Percentiles rank a stretch among this genome's conserved stretches.
phyloP scores from a whole-genome alignment of 2,888 invertebrate genomes.

The Leptopilina syphax region DNA sequence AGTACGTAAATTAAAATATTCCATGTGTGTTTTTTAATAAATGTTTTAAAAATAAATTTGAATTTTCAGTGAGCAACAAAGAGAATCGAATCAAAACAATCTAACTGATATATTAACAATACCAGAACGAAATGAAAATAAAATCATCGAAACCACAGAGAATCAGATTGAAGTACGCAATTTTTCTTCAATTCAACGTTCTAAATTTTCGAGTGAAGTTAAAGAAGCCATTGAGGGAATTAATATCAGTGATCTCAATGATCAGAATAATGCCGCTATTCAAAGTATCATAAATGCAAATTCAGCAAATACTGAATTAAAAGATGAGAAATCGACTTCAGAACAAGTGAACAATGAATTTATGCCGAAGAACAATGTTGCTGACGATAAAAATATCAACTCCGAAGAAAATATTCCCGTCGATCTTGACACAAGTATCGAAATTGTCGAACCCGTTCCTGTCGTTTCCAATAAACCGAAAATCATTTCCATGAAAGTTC shows the following conservation, averaged over 20 bases:
- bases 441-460: neutral
- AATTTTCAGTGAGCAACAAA: neutral
- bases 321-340: neutral
- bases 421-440: conserved; percentile 30
- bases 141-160: neutral
- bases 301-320: conserved; percentile 35
- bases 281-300: conserved; percentile 73
- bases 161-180: no score
- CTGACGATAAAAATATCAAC: conserved; percentile 39
- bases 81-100: neutral
- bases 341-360: conserved; percentile 34
- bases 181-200: conserved; percentile 51
- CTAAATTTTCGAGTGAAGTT: conserved; percentile 58
- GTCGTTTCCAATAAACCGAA: neutral
- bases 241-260: conserved; percentile 64
- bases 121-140: neutral
- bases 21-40: neutral
- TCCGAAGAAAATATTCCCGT: conserved; percentile 21
- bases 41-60: neutral
- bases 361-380: conserved; percentile 18
- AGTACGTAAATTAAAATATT: conserved; percentile 21
- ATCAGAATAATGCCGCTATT: conserved; percentile 74
- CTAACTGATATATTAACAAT: neutral
- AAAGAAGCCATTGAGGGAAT: conserved; percentile 43
- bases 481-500: neutral